phyloP scores from a whole-genome alignment of 2,888 invertebrate genomes.

The Drosophila cognata region DNA sequence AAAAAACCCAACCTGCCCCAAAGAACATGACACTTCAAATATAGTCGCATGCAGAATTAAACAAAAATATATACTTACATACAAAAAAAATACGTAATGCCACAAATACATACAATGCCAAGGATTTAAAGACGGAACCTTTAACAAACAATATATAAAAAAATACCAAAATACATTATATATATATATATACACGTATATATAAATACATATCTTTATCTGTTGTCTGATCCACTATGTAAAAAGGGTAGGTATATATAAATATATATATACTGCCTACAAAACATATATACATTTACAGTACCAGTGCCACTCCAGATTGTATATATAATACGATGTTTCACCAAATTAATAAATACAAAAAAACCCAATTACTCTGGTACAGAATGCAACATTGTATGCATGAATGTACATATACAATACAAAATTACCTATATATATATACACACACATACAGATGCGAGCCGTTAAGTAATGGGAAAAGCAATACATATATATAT shows the following conservation, averaged over 20 bases:
- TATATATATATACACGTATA: conserved; percentile 4
- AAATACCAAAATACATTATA: conserved; percentile 12
- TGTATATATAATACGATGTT: conserved; percentile 42
- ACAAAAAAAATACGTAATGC: conserved; percentile 37
- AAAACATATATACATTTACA: conserved; percentile 23
- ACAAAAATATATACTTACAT: conserved; percentile 9
- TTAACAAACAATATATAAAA: conserved; percentile 15
- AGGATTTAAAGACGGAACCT: conserved; percentile 39
- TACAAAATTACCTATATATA: conserved; percentile 3
- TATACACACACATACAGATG: conserved; percentile 17
- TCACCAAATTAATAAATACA: conserved; percentile 17
- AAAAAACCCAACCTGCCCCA: not conserved
- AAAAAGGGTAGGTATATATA: conserved; percentile 39
- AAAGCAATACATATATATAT: not conserved
- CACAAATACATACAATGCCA: conserved; percentile 28
- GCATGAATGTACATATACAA: conserved; percentile 56
- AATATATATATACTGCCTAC: conserved; percentile 27
- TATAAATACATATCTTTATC: conserved; percentile 6
- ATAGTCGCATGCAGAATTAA: conserved; percentile 37
- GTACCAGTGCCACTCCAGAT: conserved; percentile 31
- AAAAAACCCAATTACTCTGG: conserved; percentile 18
- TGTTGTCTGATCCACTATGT: conserved; percentile 38
- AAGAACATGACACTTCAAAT: conserved; percentile 18
- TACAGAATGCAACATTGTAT: conserved; percentile 53
- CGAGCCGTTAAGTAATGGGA: conserved; percentile 28